These are phyloP conservation scores for Orius insidiosus DNA, from an alignment of 1,140 invertebrate species.

Conservation along the genomic window DNA sequence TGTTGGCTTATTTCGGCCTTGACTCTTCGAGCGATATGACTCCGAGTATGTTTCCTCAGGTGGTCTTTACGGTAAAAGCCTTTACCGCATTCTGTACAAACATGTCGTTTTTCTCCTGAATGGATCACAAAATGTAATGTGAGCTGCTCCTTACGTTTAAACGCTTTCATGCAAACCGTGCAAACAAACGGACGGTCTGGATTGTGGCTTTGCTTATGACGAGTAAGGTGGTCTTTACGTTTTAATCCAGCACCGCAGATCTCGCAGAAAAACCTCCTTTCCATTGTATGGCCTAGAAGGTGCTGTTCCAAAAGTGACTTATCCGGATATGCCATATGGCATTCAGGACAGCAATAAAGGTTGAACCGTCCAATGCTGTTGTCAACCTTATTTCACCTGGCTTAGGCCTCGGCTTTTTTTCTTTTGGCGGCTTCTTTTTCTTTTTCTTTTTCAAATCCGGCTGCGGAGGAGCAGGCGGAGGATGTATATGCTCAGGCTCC, in stretches of 20 bases:
- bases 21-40: conserved; percentile 35
- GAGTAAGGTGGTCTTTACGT: conserved; percentile 31
- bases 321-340: conserved; percentile 71
- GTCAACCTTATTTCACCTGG: conserved; percentile 66
- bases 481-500: conserved; percentile 17
- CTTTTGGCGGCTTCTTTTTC: conserved; percentile 60
- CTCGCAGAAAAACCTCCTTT: conserved; percentile 28
- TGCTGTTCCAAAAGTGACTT: conserved; percentile 65
- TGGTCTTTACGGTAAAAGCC: conserved; percentile 41
- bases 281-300: conserved; percentile 37
- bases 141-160: conserved; percentile 36
- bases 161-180: conserved; percentile 33
- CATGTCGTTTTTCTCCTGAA: conserved; percentile 26
- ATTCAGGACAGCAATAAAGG: conserved; percentile 72
- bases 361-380: conserved; percentile 64
- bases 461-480: conserved; percentile 22
- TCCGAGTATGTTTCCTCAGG: conserved; percentile 36
- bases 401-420: conserved; percentile 61
- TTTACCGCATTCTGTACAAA: conserved; percentile 39
- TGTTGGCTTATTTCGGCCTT: conserved; percentile 63
- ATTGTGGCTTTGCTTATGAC: conserved; percentile 34
- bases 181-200: conserved; percentile 34
- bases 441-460: conserved; percentile 56
- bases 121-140: conserved; percentile 36
- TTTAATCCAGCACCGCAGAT: conserved; percentile 34